Conservation (phyloP, 53 echinoderm and acorn worm species). For the Antedon mediterranea region DNA sequence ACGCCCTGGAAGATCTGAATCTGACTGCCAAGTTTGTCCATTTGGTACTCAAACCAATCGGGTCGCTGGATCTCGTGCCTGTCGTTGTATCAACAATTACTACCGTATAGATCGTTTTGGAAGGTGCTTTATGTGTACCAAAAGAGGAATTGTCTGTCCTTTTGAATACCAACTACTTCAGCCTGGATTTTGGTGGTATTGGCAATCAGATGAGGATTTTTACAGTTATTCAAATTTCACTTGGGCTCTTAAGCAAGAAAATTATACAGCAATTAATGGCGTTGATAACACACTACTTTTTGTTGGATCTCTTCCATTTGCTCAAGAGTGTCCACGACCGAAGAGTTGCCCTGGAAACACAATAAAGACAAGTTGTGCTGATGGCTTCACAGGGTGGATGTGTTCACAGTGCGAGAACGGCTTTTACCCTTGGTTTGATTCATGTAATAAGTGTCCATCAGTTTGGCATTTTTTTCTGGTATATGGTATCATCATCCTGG, state of each 20-base stretch:
- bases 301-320: constrained; percentile 2
- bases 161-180: constrained; percentile 18
- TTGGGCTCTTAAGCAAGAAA: background rate
- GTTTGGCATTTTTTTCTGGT: constrained; percentile 14
- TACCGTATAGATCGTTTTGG: constrained; percentile 26
- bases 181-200: constrained; percentile 39
- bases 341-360: constrained; percentile 12
- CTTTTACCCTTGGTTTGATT: constrained; percentile 23
- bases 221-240: background rate
- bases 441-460: constrained; percentile 15
- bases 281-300: background rate
- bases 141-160: constrained; percentile 18
- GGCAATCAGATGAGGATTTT: constrained; percentile 7
- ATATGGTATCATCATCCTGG: background rate
- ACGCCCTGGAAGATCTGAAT: constrained; percentile 7
- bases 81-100: constrained; percentile 24
- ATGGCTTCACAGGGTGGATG: constrained; percentile 21
- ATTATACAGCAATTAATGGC: background rate
- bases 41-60: constrained; percentile 26
- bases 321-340: constrained; percentile 5
- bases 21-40: constrained; percentile 38
- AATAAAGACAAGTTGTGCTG: constrained; percentile 4
- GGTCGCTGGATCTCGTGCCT: constrained; percentile 41
- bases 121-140: constrained; percentile 18
- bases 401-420: constrained; percentile 11